These are phyloP conservation scores for Passer domesticus DNA, from an alignment of 2,113 vertebrate genomes.

Conservation along the genomic window DNA sequence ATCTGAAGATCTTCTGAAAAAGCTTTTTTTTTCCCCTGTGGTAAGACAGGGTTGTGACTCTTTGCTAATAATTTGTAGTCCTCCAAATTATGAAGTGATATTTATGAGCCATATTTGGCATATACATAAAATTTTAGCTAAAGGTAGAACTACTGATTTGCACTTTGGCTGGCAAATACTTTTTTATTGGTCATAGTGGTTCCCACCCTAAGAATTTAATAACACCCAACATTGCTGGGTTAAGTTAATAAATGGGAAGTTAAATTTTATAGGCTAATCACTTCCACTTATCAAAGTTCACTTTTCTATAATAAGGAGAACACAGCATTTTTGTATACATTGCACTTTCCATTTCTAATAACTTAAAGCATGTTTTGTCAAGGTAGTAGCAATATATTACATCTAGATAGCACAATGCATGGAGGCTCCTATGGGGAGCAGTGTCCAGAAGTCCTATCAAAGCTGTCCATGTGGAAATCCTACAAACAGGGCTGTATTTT, in stretches of 20 bases:
- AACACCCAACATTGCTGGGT: neutral
- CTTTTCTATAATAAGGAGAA: neutral
- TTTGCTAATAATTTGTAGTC: slow-evolving; percentile 59
- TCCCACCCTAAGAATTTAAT: slow-evolving; percentile 34
- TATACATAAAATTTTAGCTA: slow-evolving; percentile 50
- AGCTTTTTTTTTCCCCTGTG: slow-evolving; percentile 15
- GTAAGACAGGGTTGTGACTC: slow-evolving; percentile 19
- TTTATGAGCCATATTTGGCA: slow-evolving; percentile 68
- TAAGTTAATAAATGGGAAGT: slow-evolving; percentile 52
- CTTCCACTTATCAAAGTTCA: slow-evolving; percentile 28
- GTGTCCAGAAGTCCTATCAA: neutral
- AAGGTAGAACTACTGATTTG: slow-evolving; percentile 46
- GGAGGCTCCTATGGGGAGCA: neutral
- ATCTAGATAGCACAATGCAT: neutral
- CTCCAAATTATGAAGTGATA: slow-evolving; percentile 56
- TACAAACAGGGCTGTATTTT: neutral
- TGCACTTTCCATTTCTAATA: neutral
- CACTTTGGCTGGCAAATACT: slow-evolving; percentile 37
- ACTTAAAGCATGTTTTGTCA: neutral
- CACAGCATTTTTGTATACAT: neutral
- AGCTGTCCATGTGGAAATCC: neutral
- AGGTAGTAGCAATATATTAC: neutral
- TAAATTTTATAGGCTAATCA: slow-evolving; percentile 51
- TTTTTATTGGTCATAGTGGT: slow-evolving; percentile 11
- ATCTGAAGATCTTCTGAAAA: slow-evolving; percentile 35